These are phyloP conservation scores for Hirtodrosophila confusa DNA, from an alignment of 2,888 invertebrate species.

Conservation along the genomic window DNA sequence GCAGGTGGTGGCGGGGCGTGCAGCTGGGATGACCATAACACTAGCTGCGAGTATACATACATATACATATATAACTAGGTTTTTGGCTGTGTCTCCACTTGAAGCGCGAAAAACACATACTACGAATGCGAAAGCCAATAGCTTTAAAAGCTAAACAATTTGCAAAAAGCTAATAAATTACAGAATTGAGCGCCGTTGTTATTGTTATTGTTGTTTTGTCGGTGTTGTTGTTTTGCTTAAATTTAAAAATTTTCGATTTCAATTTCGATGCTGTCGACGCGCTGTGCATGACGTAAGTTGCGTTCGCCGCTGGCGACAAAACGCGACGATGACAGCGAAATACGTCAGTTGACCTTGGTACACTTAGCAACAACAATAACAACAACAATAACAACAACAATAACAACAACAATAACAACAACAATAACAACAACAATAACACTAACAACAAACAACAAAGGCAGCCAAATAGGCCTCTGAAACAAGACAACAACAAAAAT, in stretches of 20 bases:
- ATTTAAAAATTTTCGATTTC: slow-evolving; percentile 62
- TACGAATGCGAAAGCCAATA: background rate
- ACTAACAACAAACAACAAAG: slow-evolving; percentile 10
- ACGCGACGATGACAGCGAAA: slow-evolving; percentile 26
- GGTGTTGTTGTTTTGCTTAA: slow-evolving; percentile 22
- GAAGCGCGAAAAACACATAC: slow-evolving; percentile 1
- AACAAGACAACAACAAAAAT: slow-evolving; percentile 19
- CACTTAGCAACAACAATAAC: slow-evolving; percentile 39
- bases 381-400: background rate
- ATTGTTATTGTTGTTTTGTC: slow-evolving; percentile 8
- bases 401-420: slow-evolving; percentile 1
- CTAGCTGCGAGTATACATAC: no score
- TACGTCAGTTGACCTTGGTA: slow-evolving; percentile 60
- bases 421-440: slow-evolving; percentile 1
- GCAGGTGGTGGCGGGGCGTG: no score
- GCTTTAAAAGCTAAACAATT: slow-evolving; percentile 35
- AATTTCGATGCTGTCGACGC: slow-evolving; percentile 11
- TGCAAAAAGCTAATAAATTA: slow-evolving; percentile 66
- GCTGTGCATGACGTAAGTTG: slow-evolving; percentile 59
- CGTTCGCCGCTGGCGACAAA: slow-evolving; percentile 56
- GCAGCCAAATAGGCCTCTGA: slow-evolving; percentile 34
- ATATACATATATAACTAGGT: background rate
- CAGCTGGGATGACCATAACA: no score
- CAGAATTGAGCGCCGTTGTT: slow-evolving; percentile 51
- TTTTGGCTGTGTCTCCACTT: slow-evolving; percentile 10